Conservation (phyloP, 2,888 invertebrate genomes). For the Sipha maydis region DNA sequence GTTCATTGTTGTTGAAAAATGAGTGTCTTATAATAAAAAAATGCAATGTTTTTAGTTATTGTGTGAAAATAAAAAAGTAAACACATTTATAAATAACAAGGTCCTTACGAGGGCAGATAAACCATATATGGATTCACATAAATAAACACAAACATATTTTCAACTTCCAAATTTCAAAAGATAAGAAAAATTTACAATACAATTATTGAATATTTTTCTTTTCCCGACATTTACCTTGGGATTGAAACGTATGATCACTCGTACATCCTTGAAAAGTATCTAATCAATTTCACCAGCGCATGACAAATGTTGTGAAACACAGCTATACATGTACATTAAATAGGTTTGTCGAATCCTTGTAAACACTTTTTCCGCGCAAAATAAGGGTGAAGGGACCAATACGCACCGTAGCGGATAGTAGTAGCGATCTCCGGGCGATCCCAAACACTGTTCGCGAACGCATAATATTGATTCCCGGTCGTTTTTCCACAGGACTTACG, state of each 20-base stretch:
- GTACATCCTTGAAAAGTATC: conserved; percentile 16
- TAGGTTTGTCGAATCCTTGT: background rate
- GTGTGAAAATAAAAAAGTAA: background rate
- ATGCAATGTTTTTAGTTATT: background rate
- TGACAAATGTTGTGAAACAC: background rate
- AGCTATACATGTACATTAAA: no score
- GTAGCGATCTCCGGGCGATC: no score
- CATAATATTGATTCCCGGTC: background rate
- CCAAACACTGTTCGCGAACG: background rate
- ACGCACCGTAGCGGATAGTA: no score
- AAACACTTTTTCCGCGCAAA: no score
- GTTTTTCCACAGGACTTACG: conserved; percentile 26
- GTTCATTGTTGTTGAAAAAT: background rate
- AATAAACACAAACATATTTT: background rate
- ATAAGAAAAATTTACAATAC: conserved; percentile 5
- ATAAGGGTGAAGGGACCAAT: no score
- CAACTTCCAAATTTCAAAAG: conserved; percentile 19
- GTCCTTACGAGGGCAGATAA: conserved; percentile 4
- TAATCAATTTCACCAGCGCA: background rate
- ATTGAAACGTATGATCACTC: conserved; percentile 1
- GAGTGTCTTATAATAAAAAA: background rate
- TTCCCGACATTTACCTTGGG: conserved; percentile 13
- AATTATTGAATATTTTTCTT: background rate
- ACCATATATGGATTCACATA: background rate
- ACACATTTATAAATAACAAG: background rate